Evolutionary conservation across 2,888 invertebrate genomes (phyloP).

Genomic region (Arctia plantaginis): DNA sequence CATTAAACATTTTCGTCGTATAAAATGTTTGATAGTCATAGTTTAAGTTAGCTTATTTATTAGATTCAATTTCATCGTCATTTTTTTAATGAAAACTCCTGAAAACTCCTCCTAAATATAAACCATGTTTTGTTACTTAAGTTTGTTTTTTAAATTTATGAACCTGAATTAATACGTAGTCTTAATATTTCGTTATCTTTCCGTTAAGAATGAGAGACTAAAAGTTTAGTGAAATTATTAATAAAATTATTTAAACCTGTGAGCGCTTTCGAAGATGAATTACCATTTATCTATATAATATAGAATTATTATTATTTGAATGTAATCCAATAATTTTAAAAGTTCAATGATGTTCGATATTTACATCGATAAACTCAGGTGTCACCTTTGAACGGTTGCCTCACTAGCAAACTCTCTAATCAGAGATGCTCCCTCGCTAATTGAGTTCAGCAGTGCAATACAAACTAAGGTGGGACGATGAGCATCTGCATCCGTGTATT

Average conservation of each 20-base stretch:
- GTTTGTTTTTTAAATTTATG: not conserved
- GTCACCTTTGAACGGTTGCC: conserved; percentile 24
- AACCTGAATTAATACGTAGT: not conserved
- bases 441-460: conserved; percentile 30
- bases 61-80: too few species aligned
- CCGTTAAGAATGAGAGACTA: not conserved
- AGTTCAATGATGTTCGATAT: not conserved
- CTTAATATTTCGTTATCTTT: not conserved
- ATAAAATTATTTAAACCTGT: not conserved
- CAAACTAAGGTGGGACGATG: conserved; percentile 16
- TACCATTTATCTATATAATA: not conserved
- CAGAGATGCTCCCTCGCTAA: conserved; percentile 32
- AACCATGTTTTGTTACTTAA: not conserved
- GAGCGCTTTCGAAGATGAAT: not conserved
- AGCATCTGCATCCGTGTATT: conserved; percentile 14
- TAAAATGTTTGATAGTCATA: not conserved
- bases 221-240: not conserved
- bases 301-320: not conserved
- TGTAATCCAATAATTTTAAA: not conserved
- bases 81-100: too few species aligned
- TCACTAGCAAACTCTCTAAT: conserved; percentile 25
- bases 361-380: conserved; percentile 12
- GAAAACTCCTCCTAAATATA: not conserved
- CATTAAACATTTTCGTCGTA: not conserved
- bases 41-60: not conserved